phyloP scores from a whole-genome alignment of 2,113 vertebrate species.

The Phaethornis superciliosus region DNA sequence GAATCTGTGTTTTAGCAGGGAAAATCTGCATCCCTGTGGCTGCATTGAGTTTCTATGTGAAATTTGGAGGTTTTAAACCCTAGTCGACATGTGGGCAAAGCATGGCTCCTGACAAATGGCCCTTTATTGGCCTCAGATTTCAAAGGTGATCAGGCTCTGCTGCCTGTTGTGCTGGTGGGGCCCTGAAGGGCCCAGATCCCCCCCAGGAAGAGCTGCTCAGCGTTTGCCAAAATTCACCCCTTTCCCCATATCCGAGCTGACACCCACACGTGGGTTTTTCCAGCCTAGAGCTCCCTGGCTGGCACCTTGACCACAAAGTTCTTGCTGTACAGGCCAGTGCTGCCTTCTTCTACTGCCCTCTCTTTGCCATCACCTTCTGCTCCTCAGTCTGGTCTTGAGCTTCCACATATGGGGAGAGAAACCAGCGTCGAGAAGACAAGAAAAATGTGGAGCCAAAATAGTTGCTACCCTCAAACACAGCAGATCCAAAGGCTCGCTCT shows the following conservation, averaged over 20 bases:
- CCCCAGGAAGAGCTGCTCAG: neutral
- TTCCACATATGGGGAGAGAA: conserved; percentile 7
- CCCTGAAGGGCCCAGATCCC: neutral
- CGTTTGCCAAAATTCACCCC: neutral
- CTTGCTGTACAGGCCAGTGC: accelerated
- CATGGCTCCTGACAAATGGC: neutral
- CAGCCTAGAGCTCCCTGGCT: neutral
- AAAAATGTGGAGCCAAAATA: neutral
- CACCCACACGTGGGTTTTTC: neutral
- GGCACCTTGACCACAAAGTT: neutral
- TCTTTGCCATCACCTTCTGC: neutral
- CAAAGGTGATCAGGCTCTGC: neutral
- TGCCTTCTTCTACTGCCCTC: neutral
- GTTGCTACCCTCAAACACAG: neutral
- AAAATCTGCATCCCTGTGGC: accelerated
- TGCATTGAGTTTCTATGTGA: neutral
- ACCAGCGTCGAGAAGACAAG: neutral
- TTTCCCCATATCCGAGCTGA: neutral
- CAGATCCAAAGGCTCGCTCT: conserved; percentile 48
- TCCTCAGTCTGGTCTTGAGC: neutral
- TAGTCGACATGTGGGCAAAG: neutral
- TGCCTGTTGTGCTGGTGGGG: neutral
- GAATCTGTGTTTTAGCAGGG: neutral
- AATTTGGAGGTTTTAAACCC: neutral
- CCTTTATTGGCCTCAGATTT: conserved; percentile 23